Percentiles rank a stretch among this genome's conserved stretches.
phyloP scores from a whole-genome alignment of 2,888 invertebrate genomes.

The Tanypteryx hageni region DNA sequence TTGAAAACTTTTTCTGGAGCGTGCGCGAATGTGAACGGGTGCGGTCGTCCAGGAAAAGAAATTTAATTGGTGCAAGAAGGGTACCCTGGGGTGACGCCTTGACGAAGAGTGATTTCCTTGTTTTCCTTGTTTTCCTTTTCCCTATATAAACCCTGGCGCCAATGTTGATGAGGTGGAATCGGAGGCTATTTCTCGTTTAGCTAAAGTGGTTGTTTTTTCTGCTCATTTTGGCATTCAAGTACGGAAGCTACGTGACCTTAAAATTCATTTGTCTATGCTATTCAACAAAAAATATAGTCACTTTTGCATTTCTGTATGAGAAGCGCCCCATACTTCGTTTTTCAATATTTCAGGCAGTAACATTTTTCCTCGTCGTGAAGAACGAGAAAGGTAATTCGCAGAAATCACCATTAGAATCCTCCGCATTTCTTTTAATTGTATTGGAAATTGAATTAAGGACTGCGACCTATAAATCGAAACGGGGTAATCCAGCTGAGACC shows the following conservation, averaged over 20 bases:
- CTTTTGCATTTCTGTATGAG: not conserved
- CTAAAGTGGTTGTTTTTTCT: not conserved
- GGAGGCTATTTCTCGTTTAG: not conserved
- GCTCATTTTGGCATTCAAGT: not conserved
- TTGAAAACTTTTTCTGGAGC: conserved; percentile 50
- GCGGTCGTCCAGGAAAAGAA: not conserved
- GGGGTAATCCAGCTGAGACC: not conserved
- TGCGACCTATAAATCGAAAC: conserved; percentile 5
- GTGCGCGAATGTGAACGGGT: conserved; percentile 14
- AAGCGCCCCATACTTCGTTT: not conserved
- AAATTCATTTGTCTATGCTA: not conserved
- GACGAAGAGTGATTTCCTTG: conserved; percentile 1
- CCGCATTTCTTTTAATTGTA: conserved; percentile 28
- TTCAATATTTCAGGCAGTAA: not conserved
- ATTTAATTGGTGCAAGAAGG: conserved; percentile 30
- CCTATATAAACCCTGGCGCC: not conserved
- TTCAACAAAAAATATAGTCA: not conserved
- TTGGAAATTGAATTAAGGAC: conserved; percentile 28
- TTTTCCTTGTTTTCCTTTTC: not conserved
- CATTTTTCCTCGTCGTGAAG: not conserved
- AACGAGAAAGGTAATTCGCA: not conserved
- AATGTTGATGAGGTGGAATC: conserved; percentile 17
- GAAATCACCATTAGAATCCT: not conserved
- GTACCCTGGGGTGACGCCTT: not conserved
- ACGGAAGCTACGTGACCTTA: not conserved